These are phyloP conservation scores for Harpalus rubripes DNA, from an alignment of 2,888 invertebrate species.

Conservation along the genomic window DNA sequence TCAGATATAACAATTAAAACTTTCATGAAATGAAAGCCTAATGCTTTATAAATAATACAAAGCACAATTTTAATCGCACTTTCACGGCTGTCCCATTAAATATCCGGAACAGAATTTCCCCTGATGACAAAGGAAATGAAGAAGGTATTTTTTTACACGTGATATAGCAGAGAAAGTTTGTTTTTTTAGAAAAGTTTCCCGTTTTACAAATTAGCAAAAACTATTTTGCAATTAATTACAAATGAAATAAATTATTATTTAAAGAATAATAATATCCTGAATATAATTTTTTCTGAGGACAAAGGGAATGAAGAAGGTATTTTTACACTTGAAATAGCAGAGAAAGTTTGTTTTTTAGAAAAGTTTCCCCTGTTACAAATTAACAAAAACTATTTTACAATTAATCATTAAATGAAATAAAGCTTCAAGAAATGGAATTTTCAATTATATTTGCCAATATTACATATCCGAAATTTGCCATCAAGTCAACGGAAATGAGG, in stretches of 20 bases:
- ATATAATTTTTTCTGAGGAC: neutral
- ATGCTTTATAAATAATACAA: too few relatives aligned
- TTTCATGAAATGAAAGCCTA: too few relatives aligned
- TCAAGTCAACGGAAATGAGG: neutral
- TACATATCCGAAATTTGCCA: too few relatives aligned
- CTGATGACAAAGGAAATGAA: neutral
- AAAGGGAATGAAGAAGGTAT: neutral
- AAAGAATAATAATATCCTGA: too few relatives aligned
- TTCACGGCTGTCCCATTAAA: neutral
- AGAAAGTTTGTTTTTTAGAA: slow-evolving; percentile 3
- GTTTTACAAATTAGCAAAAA: neutral
- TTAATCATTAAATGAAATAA: too few relatives aligned
- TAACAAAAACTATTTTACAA: too few relatives aligned
- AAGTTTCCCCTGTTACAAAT: neutral
- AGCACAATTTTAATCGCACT: neutral
- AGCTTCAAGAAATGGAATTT: too few relatives aligned
- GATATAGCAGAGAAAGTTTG: slow-evolving; percentile 1
- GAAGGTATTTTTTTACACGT: slow-evolving; percentile 16
- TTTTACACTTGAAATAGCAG: neutral
- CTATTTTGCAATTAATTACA: neutral
- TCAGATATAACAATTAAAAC: too few relatives aligned
- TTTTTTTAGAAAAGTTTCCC: neutral
- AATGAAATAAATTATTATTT: neutral
- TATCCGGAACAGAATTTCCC: slow-evolving; percentile 10
- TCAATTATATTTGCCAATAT: too few relatives aligned